Base-by-base conservation (phyloP, 30 jellyfish, hydroid and myxozoan genomes). In the Aurelia coerulea region DNA sequence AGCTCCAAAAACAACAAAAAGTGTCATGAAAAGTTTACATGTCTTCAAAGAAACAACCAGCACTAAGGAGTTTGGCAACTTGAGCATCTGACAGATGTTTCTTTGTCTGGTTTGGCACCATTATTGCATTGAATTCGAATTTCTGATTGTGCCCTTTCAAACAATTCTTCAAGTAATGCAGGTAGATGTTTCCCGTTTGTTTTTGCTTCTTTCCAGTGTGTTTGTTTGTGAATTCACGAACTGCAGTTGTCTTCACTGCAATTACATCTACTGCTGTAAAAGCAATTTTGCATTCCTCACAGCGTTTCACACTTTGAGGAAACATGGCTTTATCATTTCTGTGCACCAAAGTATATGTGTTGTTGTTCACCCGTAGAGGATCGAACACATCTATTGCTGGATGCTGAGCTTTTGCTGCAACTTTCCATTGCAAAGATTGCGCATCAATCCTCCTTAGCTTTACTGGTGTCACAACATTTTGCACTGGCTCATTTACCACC, bases 231-330 rank as follows among this genome's bases (percentile, higher is more conserved):
- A 29, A 77, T 77, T 54, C 80, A 29, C 88, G n/a, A 18, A 77
- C 59, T n/a, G 75, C 82, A 29, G 80, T 33, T 3, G 91, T 67
- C 46, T 46, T 42, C 16, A 82, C 91, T 41, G 68, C 91, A 41
- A 82, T 39, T 13, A 42, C 76, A 70, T 82, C 89, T 41, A 39
- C 41, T 32, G 49, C 10, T 35, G 34, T 70, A 51, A 82, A 82
- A 16, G 90, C 37, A 18, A 67, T 39, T 39, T 58, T 49, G 62
- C 91, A 82, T 2, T 35, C 84, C 59, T 69, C 73, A 49, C 91
- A 82, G 37, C 89, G 51, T 33, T 68, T 29, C 18, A 82, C 91
- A 14, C 68, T 69, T 2, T 5, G 51, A 59, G 91, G 91, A 54
- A 19, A 82, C 35, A 23, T 76, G 18, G 34, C 58, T 52, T 73